Evolutionary conservation across 2,113 vertebrate species (phyloP).

Genomic region (Paradoxurus hermaphroditus): DNA sequence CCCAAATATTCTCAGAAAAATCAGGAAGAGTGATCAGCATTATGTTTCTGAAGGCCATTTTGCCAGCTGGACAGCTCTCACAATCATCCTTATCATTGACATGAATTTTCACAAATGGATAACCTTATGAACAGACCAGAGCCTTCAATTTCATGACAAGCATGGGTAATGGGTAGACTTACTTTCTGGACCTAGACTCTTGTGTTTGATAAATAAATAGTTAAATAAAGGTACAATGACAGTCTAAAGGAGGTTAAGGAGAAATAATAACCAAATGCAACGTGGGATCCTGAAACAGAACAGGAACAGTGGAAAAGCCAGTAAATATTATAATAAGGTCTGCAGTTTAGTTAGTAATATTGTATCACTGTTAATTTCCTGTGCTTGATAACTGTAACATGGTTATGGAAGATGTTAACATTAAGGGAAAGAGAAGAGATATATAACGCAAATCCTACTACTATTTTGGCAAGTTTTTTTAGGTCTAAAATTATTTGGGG

Average conservation of each 20-base stretch:
- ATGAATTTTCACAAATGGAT: not conserved
- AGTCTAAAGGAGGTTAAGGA: not conserved
- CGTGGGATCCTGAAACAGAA: not conserved
- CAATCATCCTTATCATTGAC: not conserved
- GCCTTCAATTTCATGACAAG: not conserved
- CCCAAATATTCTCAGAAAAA: conserved; percentile 30
- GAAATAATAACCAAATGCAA: not conserved
- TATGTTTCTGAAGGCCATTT: not conserved
- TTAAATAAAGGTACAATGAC: not conserved
- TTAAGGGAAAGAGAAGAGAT: not conserved
- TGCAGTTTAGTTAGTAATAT: not conserved
- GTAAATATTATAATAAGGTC: not conserved
- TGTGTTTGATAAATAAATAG: not conserved
- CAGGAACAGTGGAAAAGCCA: not conserved
- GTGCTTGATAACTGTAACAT: not conserved
- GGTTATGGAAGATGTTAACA: not conserved
- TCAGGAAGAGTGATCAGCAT: not conserved
- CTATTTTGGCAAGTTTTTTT: not conserved
- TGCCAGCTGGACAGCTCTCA: not conserved
- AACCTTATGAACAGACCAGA: not conserved
- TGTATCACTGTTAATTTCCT: not conserved
- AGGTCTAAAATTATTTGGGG: not conserved
- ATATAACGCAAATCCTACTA: not conserved
- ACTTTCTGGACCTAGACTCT: not conserved
- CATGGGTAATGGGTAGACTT: not conserved